Evolutionary conservation across 2,888 invertebrate species (phyloP), one percentile per base, ranked within the genome.

Genomic region (Oligia strigilis): DNA sequence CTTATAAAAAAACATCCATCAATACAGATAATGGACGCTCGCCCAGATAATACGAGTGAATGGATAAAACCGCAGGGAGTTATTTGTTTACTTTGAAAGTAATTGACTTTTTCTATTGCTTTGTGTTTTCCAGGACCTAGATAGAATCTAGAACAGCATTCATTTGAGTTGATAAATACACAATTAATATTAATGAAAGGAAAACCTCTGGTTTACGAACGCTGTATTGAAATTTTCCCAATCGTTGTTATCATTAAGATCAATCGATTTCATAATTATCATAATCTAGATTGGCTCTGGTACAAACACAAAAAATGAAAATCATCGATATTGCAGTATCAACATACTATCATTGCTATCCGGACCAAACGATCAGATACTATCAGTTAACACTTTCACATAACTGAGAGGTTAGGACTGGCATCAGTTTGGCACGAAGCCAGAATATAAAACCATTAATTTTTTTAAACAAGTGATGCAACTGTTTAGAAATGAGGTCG

Each of bases 381-480:
- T 88, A 85, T 85, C 88, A 77, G 78, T 80, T 78, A 62, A 81
- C 84, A 78, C 84, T 79, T 87, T 64, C 74, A 82, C 74, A 82
- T 84, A 84, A 82, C 81, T 75, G 80, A 77, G 67, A 74, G 78
- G 55, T 84, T 36, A 69, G 75, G 66, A 82, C 69, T 77, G 78
- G 81, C 76, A 81, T 85, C 88, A 90, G 92, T 93, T 93, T 90
- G 95, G 95, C 94, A 90, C n/a, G 58, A 11, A 89, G 94, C 95
- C 95, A 95, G 92, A 91, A 90, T 91, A 92, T 92, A 88, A 91
- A 88, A 88, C 82, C 84, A 91, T 92, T 92, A 89, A 86, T 92
- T 93, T 94, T 92, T 92, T 88, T 85, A 89, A 91, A 89, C 88
- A 90, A 92, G 88, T 92, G 92, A 93, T 91, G 93, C 90, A 92